phyloP scores from a whole-genome alignment of 1,140 invertebrate species.

The Sycophila sp. region DNA sequence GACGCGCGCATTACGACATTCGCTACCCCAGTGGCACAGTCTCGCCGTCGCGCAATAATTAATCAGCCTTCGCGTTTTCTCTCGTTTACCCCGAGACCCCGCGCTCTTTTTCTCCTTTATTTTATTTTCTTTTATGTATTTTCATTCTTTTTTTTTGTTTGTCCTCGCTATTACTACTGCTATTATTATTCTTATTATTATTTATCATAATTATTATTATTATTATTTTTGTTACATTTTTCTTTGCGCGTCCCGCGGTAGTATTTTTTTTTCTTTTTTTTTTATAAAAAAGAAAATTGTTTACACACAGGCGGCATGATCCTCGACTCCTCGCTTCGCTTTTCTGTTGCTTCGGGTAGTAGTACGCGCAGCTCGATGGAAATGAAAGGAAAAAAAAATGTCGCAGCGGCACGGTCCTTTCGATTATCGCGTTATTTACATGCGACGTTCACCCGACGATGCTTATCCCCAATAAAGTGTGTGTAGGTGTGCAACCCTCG shows the following conservation, averaged over 20 bases:
- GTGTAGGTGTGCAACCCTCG: neutral
- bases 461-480: constrained; percentile 18
- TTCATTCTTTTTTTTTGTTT: neutral
- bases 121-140: neutral
- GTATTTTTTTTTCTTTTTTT: neutral
- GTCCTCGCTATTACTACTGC: neutral
- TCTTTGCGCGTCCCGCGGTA: neutral
- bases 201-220: neutral
- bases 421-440: constrained; percentile 33
- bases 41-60: constrained; percentile 20
- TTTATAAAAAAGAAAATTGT: no score
- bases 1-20: no score
- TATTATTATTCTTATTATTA: neutral
- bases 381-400: constrained; percentile 35
- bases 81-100: neutral
- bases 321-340: neutral
- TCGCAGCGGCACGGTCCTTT: constrained; percentile 22
- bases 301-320: no score
- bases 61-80: constrained; percentile 38
- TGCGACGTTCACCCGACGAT: constrained; percentile 15
- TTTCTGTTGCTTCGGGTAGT: neutral
- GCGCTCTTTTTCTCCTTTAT: constrained; percentile 6
- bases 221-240: neutral
- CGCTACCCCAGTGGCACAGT: constrained; percentile 18
- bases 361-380: neutral